Evolutionary conservation across 2,113 vertebrate genomes (phyloP), one percentile per base, ranked within the genome.

Genomic region (Irena cyanogastra): DNA sequence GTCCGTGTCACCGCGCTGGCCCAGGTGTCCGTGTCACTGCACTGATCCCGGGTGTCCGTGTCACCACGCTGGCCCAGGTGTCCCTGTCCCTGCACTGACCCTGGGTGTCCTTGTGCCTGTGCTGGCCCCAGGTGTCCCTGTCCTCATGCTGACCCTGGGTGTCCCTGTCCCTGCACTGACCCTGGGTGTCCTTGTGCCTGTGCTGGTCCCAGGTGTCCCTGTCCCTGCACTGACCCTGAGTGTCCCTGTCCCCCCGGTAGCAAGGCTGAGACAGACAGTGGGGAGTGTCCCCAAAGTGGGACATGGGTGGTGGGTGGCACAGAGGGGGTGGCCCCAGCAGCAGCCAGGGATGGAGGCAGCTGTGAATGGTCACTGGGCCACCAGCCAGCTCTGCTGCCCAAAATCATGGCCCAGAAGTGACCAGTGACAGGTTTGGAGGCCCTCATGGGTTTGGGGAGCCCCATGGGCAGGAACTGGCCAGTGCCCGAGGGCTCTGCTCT

Each of bases 291-390:
- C 45, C 37, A 50, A 10, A 52, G 13, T 6, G n/a, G 26, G n/a
- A 21, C 59, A 49, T 0, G 10, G 31, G 27, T 0, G 0, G 22
- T 10, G 71, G n/a, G 45, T 35, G 65, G 26, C 71, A 53, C n/a
- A 5, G 42, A 27, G 2, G 30, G 28, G 49, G 16, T 1, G 20
- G 33, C 49, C 21, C 44, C 4, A 8, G 41, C 33, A 66, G 39
- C 1, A 6, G 13, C 24, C 7, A 10, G 52, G 39, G 44, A 52
- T 16, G 33, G 12, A 19, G 13, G 22, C 5, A 3, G 59, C 72
- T 6, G 17, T 39, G 45, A 10, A 26, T 10, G 37, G 61, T 11
- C 16, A 17, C 41, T 2, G 44, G 57, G 16, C 19, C 82, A 42
- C 19, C 65, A 60, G 79, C 47, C 30, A 16, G 7, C 47, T 74